A percentile compares a stretch with the other conserved stretches of the same genome.
Evolutionary conservation across 2,113 vertebrate genomes (phyloP).

Genomic region (Salvelinus alpinus): DNA sequence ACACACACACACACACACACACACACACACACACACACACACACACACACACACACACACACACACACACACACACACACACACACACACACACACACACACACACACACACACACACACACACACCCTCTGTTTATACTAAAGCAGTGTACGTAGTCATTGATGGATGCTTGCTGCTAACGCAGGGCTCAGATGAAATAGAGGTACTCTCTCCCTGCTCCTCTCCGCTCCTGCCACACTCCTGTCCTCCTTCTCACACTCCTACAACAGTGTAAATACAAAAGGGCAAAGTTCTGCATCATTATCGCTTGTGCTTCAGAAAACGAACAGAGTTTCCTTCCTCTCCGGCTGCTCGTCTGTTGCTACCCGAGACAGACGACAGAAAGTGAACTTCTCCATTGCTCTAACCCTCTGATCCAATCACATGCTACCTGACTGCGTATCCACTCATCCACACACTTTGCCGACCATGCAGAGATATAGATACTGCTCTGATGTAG

Average conservation of each 20-base stretch:
- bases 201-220: conserved; percentile 8
- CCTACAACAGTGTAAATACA: conserved; percentile 21
- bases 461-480: too few relatives aligned
- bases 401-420: too few relatives aligned
- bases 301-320: conserved; percentile 10
- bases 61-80: too few relatives aligned
- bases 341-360: too few relatives aligned
- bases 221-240: conserved; percentile 11
- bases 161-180: conserved; percentile 40
- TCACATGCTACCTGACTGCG: too few relatives aligned
- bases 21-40: not conserved
- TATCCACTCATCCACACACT: too few relatives aligned
- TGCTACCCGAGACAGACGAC: too few relatives aligned
- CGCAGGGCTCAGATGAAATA: conserved; percentile 31
- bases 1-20: conserved; percentile 17
- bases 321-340: too few relatives aligned
- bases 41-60: conserved; percentile 15
- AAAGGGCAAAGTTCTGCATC: conserved; percentile 23
- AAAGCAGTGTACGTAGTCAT: conserved; percentile 12
- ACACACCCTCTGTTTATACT: conserved; percentile 7
- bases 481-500: too few relatives aligned
- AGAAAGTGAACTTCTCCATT: too few relatives aligned
- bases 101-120: conserved; percentile 2
- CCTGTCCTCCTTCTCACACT: conserved; percentile 28
- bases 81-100: not conserved